Evolutionary conservation across 64 coral and sea anemone genomes (phyloP), one percentile per base, ranked within the genome.

Genomic region (Trachythela sp.): DNA sequence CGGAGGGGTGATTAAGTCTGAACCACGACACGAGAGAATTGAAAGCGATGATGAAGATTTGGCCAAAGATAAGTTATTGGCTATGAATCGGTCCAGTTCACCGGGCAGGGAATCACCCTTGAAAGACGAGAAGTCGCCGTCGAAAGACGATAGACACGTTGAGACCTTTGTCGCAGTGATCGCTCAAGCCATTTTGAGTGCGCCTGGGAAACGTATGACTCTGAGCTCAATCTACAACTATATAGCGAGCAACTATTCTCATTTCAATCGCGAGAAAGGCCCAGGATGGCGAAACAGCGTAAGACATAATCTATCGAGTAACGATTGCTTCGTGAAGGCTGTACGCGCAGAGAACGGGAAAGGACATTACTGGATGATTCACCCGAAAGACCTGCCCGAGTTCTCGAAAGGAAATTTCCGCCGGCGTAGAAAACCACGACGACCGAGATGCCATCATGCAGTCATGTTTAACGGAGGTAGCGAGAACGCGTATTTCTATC

Each of bases 291-390:
- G 93, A 39, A 94, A 94, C 41, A 94, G 93, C 30, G 93, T 94
- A 17, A 50, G 93, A 36, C 93, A 94, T 33, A 94, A 94, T 88
- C 89, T 94, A 2, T 94, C 93, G 39, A 94, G 93, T 41, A 94
- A 94, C 34, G 93, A 94, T 77, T 94, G 93, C 83, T 94, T 94
- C 27, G 93, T 94, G 43, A 94, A 94, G 80, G 93, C 93, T 42
- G 90, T 89, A 64, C 86, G 93, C 51, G 93, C 93, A 0, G 93
- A 94, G 64, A 94, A 94, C 36, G 93, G 93, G 31, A 94, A 94
- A 33, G 93, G 93, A 13, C 93, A 94, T 39, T 94, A 94, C 83
- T 94, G 93, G 93, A 94, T 94, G 93, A 91, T 94, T 24, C 93
- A 94, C 70, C 93, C 93, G 0, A 94, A 94, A 89, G 93, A 94